phyloP scores from a whole-genome alignment of 2,888 invertebrate genomes.

The Zootermopsis nevadensis region DNA sequence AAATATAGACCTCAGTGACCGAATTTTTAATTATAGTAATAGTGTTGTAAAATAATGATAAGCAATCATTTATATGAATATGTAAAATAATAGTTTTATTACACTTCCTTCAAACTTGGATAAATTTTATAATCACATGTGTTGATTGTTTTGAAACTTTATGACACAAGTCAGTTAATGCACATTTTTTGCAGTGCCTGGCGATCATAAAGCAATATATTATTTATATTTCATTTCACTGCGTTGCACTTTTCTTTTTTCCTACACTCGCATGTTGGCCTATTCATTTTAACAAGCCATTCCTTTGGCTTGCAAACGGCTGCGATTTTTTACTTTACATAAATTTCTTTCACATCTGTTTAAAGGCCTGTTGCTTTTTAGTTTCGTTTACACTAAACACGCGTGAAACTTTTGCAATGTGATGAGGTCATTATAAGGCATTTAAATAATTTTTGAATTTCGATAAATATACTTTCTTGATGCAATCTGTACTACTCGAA shows the following conservation, averaged over 20 bases:
- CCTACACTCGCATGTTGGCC: background rate
- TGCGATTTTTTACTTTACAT: background rate
- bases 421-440: background rate
- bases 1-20: too few relatives aligned
- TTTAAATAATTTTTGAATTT: slow-evolving; percentile 7
- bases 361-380: background rate
- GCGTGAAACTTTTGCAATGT: background rate
- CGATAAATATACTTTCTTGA: slow-evolving; percentile 9
- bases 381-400: background rate
- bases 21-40: too few relatives aligned
- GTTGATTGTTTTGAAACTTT: too few relatives aligned
- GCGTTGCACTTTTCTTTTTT: background rate
- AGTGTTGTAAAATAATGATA: too few relatives aligned
- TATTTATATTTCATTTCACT: background rate
- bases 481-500: background rate
- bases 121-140: too few relatives aligned
- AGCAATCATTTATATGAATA: too few relatives aligned
- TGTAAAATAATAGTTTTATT: too few relatives aligned
- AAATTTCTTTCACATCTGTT: background rate
- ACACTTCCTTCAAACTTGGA: too few relatives aligned
- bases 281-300: background rate
- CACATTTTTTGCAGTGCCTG: too few relatives aligned
- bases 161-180: too few relatives aligned
- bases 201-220: too few relatives aligned
- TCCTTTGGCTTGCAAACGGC: background rate